phyloP scores from a whole-genome alignment of 2,888 invertebrate species.

The Trachelus stipa region DNA sequence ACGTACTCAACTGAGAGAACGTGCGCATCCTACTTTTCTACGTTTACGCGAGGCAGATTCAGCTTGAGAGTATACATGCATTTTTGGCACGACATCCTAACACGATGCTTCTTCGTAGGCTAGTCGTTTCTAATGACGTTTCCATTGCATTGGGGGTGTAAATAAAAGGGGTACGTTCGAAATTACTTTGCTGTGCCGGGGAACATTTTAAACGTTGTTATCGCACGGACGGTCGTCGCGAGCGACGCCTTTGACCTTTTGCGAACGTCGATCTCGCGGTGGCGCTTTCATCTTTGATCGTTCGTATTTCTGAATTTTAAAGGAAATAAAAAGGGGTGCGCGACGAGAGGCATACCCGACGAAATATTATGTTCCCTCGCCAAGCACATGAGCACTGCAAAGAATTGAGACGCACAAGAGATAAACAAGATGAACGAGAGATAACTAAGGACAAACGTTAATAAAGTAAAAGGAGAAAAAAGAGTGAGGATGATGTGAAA shows the following conservation, averaged over 20 bases:
- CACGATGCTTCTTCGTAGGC: conserved; percentile 54
- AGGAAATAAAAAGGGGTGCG: background rate
- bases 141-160: conserved; percentile 58
- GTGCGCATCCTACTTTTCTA: conserved; percentile 46
- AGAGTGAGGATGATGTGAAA: background rate
- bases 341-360: background rate
- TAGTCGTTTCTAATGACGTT: conserved; percentile 57
- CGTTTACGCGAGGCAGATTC: conserved; percentile 45
- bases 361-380: background rate
- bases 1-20: background rate
- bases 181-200: conserved; percentile 48
- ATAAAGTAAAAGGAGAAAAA: background rate
- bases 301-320: background rate
- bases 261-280: background rate
- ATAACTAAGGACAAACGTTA: conserved; percentile 21
- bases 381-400: conserved; percentile 32
- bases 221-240: background rate
- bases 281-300: background rate
- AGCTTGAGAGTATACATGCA: conserved; percentile 42
- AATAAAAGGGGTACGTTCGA: conserved; percentile 19
- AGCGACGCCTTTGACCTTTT: background rate
- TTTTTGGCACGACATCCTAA: conserved; percentile 51
- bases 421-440: conserved; percentile 10
- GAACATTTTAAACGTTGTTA: conserved; percentile 33
- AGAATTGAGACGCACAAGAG: conserved; percentile 31